phyloP scores from a whole-genome alignment of 2,888 invertebrate species.

The Aporophyla lueneburgensis region DNA sequence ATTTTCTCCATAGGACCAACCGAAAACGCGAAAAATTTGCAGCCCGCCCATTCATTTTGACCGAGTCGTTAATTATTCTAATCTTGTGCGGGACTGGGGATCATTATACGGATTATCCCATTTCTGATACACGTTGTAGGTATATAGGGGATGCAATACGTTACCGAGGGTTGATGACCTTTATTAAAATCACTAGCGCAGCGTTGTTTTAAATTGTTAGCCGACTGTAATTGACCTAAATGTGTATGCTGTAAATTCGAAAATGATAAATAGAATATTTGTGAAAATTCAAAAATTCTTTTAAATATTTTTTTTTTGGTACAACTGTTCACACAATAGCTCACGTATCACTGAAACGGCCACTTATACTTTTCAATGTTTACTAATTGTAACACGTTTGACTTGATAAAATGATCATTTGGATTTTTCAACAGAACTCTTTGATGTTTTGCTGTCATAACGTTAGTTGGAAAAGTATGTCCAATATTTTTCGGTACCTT shows the following conservation, averaged over 20 bases:
- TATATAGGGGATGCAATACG: no score
- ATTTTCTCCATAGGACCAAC: no score
- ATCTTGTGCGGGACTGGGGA: no score
- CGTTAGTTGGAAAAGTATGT: neutral
- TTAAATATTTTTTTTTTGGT: neutral
- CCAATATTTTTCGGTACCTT: no score
- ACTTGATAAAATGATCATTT: neutral
- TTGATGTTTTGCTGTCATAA: neutral
- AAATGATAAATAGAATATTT: neutral
- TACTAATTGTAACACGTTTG: conserved; percentile 7
- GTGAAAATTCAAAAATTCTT: neutral
- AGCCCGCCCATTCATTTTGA: no score
- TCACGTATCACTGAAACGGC: neutral
- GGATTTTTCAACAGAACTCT: neutral
- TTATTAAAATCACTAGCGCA: neutral
- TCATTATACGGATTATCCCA: no score
- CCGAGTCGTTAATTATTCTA: no score
- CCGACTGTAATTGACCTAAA: neutral
- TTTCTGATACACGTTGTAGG: no score
- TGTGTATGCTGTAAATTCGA: neutral
- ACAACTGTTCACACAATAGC: conserved; percentile 24
- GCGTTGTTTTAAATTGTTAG: neutral
- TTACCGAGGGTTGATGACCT: neutral
- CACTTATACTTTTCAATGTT: neutral
- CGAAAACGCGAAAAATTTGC: no score